phyloP scores from a whole-genome alignment of 2,113 vertebrate species.

The Scophthalmus maximus region DNA sequence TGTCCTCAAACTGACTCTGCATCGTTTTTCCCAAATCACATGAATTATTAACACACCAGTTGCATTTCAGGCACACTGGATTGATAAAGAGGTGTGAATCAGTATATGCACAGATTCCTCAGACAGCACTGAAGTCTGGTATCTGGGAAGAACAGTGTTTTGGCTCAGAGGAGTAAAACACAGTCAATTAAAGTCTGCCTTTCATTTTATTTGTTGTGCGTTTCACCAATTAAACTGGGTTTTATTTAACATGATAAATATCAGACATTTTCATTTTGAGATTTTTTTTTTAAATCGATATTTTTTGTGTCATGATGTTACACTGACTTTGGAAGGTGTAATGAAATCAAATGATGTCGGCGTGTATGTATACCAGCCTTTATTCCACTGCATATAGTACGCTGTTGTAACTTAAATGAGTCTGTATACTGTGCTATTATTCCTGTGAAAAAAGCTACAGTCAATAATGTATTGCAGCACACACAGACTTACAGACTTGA shows the following conservation, averaged over 20 bases:
- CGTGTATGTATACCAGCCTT: not conserved
- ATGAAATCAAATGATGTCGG: not conserved
- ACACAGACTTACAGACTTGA: not conserved
- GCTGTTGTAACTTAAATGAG: not conserved
- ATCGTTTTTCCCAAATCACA: constrained; percentile 1
- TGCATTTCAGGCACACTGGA: constrained; percentile 4
- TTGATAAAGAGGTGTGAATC: constrained; percentile 19
- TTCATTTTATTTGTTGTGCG: not conserved
- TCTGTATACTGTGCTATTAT: not conserved
- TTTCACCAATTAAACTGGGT: not conserved
- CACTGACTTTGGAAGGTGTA: not conserved
- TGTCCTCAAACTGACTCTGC: constrained; percentile 9
- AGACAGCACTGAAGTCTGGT: not conserved
- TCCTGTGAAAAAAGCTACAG: not conserved
- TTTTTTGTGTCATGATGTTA: not conserved
- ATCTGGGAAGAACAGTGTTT: not conserved
- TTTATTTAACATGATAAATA: not conserved
- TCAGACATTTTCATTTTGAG: not conserved
- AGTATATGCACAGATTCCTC: constrained; percentile 10
- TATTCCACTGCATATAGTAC: not conserved
- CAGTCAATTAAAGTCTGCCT: not conserved
- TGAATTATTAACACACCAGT: constrained; percentile 20
- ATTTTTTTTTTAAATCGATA: not conserved
- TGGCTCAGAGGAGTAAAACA: not conserved
- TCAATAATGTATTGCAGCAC: not conserved